Base-by-base conservation (phyloP, 2,113 vertebrate species). In the Oryzias melastigma region DNA sequence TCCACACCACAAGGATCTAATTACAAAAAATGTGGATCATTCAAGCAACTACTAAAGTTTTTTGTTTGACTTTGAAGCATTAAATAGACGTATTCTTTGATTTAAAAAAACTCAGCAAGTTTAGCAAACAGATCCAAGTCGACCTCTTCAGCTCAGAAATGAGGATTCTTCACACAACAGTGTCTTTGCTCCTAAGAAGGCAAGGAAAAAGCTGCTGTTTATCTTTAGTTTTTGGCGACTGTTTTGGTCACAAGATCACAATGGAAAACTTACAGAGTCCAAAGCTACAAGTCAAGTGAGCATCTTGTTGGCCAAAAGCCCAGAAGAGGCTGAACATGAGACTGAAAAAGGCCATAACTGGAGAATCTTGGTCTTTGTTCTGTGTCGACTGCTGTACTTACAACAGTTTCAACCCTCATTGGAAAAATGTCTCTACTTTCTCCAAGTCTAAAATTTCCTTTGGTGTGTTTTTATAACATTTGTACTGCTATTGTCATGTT, bases 401-500 rank as follows among this genome's bases (percentile, higher is more conserved):
- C 50, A 42, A 7, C 15, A 25, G 14, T 35, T 5, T 18, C 22
- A 44, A 59, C 29, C 13, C 24, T 18, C 5, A 35, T 35, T 35
- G 35, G 1, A 7, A 50, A 12, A 50, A 40, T 49, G 15, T 67
- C 54, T 73, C 2, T 56, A 3, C 58, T 59, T 51, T 17, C 70
- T 20, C 10, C 10, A 12, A 3, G 35, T 8, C 35, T 35, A 35
- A 6, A 7, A 22, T 25, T 1, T 50, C 18, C 50, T 41, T 17
- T 10, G 0, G 35, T 35, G 35, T 35, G 35, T 35, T 35, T 35
- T 35, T 35, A 35, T 35, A 43, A 3, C 5, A 8, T 50, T 57
- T 73, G 52, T 55, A 25, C 15, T 51, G 2, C 17, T 59, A 43
- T 22, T 61, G 18, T 61, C 13, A 51, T 29, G 50, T 41, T 53